Conservation (phyloP, 2,888 invertebrate genomes). For the Dasysyrphus tricinctus region DNA sequence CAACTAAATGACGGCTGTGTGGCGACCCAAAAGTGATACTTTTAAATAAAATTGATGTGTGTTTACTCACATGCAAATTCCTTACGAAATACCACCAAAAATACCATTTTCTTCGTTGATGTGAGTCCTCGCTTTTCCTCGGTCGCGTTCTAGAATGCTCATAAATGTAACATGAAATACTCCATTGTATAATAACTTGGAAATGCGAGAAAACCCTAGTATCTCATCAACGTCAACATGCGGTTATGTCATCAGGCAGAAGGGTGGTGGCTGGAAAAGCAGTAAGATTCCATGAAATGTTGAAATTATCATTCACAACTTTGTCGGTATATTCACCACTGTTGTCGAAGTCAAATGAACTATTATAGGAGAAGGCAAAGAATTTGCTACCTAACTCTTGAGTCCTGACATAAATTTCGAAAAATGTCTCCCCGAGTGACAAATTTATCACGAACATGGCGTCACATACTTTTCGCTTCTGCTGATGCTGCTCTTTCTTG, state of each 20-base stretch:
- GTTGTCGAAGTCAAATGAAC: conserved; percentile 38
- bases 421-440: conserved; percentile 62
- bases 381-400: not conserved
- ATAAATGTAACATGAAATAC: not conserved
- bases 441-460: conserved; percentile 71
- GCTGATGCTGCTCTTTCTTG: conserved; percentile 10
- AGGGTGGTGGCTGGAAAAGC: not conserved
- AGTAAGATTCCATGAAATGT: conserved; percentile 44
- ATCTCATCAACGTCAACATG: conserved; percentile 42
- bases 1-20: not conserved
- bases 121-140: conserved; percentile 6
- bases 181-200: not conserved
- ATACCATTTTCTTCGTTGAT: conserved; percentile 41
- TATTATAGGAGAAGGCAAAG: not conserved
- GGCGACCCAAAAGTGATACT: not conserved
- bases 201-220: conserved; percentile 18
- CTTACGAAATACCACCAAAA: conserved; percentile 52
- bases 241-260: conserved; percentile 26
- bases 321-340: conserved; percentile 21
- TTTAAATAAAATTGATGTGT: conserved; percentile 39
- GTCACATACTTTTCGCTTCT: conserved; percentile 41
- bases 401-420: conserved; percentile 60
- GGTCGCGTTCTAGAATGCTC: conserved; percentile 2
- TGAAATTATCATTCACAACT: conserved; percentile 66
- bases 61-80: conserved; percentile 56